A percentile compares a stretch with the other conserved stretches of the same genome.
These are phyloP conservation scores for Papilio elwesi DNA, from an alignment of 2,888 invertebrate genomes.

Conservation along the genomic window DNA sequence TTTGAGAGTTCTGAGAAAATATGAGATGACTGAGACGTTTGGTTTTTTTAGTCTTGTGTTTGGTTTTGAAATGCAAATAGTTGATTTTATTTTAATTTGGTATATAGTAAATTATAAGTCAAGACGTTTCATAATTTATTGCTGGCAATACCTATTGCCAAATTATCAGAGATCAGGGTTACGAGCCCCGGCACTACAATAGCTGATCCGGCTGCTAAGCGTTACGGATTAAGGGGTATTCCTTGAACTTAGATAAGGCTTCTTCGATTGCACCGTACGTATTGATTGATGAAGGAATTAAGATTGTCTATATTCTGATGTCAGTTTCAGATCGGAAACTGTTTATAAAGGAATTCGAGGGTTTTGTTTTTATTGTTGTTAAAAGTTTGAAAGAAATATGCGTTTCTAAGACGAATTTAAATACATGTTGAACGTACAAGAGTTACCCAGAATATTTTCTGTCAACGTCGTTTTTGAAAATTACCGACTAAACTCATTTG, in stretches of 20 bases:
- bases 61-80: not conserved
- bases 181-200: not conserved
- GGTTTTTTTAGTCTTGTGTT: not conserved
- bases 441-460: too few relatives aligned
- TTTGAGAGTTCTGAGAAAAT: slow-evolving; percentile 10
- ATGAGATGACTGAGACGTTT: not conserved
- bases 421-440: too few relatives aligned
- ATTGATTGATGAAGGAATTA: slow-evolving; percentile 17
- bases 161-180: slow-evolving; percentile 5
- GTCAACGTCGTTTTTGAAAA: too few relatives aligned
- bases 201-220: slow-evolving; percentile 15
- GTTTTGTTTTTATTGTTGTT: not conserved
- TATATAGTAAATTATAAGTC: not conserved
- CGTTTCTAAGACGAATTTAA: too few relatives aligned
- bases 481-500: too few relatives aligned
- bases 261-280: slow-evolving; percentile 6
- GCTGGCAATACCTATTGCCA: not conserved
- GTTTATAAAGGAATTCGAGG: not conserved
- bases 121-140: slow-evolving; percentile 8
- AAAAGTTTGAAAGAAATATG: too few relatives aligned
- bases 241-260: slow-evolving; percentile 15
- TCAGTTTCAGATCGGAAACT: not conserved
- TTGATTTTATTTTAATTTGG: not conserved
- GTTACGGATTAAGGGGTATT: slow-evolving; percentile 6
- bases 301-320: slow-evolving; percentile 4